Conservation (phyloP, 2,113 vertebrate genomes). For the Electrona antarctica region DNA sequence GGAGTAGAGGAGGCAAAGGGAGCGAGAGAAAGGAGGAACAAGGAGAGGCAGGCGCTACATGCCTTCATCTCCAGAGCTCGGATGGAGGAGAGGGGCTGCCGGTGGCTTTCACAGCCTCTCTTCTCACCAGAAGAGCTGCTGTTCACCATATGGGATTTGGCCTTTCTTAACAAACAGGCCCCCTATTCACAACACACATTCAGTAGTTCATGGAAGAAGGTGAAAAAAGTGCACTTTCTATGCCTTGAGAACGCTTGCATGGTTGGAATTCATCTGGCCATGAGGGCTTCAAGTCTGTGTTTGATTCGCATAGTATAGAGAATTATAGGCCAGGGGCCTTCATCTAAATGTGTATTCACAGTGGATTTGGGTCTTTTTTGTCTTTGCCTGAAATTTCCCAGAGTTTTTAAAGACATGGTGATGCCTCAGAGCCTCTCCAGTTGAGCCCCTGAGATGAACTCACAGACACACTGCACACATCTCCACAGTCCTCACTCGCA, state of each 20-base stretch:
- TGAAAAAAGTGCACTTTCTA: conserved; percentile 73
- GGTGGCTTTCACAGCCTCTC: conserved; percentile 74
- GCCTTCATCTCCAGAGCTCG: conserved; percentile 76
- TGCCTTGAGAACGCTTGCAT: conserved; percentile 69
- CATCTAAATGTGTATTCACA: conserved; percentile 77
- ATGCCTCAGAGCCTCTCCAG: conserved; percentile 53
- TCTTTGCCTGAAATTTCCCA: conserved; percentile 56
- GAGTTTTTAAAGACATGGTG: conserved; percentile 48
- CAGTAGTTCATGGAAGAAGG: conserved; percentile 64
- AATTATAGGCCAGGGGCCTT: conserved; percentile 73
- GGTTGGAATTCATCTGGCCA: conserved; percentile 46
- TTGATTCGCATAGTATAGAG: conserved; percentile 74
- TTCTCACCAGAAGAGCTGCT: conserved; percentile 75
- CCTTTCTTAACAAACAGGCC: conserved; percentile 78
- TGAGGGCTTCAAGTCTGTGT: conserved; percentile 70
- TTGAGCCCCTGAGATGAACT: conserved; percentile 51
- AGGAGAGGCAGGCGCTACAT: conserved; percentile 79
- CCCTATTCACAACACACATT: conserved; percentile 73
- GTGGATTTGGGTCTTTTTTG: conserved; percentile 68
- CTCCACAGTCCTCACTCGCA: conserved; percentile 6
- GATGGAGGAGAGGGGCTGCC: conserved; percentile 75
- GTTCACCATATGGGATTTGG: conserved; percentile 78
- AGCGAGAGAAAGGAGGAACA: conserved; percentile 71
- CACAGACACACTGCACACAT: conserved; percentile 40
- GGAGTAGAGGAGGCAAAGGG: conserved; percentile 67